Conservation (phyloP, 2,888 invertebrate species). For the Brenthis daphne region DNA sequence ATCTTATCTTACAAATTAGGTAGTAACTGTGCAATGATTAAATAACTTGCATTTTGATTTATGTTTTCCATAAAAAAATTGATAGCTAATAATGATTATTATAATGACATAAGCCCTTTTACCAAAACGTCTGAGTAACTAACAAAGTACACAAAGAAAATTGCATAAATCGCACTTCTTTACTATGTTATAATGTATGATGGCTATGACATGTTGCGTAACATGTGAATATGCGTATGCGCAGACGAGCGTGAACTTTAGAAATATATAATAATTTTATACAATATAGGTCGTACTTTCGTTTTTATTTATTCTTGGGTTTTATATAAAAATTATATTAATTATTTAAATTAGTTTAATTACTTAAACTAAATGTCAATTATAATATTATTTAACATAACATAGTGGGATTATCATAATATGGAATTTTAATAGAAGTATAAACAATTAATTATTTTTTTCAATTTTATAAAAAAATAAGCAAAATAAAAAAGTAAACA, state of each 20-base stretch:
- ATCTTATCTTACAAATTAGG: too few species aligned
- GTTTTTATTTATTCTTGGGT: too few species aligned
- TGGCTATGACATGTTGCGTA: conserved; percentile 38
- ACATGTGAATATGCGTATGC: conserved; percentile 30
- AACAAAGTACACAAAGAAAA: conserved; percentile 21
- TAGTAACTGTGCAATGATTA: too few species aligned
- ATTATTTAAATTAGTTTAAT: not conserved
- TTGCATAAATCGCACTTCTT: conserved; percentile 38
- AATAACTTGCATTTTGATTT: too few species aligned
- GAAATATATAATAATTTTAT: not conserved
- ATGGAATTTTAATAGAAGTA: too few species aligned
- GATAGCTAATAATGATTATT: not conserved
- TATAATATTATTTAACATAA: too few species aligned
- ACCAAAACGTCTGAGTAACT: conserved; percentile 25
- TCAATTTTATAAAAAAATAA: not conserved
- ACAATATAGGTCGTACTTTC: too few species aligned
- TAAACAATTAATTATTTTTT: too few species aligned
- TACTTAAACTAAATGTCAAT: too few species aligned
- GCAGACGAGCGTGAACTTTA: conserved; percentile 37
- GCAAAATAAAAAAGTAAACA: not conserved
- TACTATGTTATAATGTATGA: conserved; percentile 33
- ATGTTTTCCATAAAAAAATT: not conserved
- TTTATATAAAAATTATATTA: conserved; percentile 1
- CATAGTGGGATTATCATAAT: too few species aligned
- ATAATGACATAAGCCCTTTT: conserved; percentile 32